phyloP scores from a whole-genome alignment of 2,113 vertebrate species.

The Corvus cornix region DNA sequence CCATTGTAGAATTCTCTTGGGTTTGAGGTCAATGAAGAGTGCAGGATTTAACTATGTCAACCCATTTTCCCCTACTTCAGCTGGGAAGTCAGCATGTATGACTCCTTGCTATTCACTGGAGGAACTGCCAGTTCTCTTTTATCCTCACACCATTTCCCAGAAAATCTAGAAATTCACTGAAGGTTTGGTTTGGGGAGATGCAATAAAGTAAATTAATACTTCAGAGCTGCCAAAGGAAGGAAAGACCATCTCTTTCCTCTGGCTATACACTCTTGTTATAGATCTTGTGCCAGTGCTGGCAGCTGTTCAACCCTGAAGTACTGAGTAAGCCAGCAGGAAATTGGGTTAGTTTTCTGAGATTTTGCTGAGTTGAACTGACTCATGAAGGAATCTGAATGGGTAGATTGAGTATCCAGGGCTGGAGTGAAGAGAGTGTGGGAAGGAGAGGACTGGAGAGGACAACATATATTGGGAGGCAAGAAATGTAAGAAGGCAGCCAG shows the following conservation, averaged over 20 bases:
- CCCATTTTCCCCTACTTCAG: rapidly evolving
- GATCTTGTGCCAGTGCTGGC: background rate
- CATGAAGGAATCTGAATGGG: background rate
- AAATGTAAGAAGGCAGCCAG: background rate
- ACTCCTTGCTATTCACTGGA: background rate
- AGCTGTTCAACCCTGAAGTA: background rate
- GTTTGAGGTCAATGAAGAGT: background rate
- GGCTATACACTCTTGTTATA: background rate
- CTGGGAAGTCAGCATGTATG: background rate
- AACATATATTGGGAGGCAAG: rapidly evolving
- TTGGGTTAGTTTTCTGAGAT: background rate
- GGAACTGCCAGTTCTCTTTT: background rate
- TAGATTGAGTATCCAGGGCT: background rate
- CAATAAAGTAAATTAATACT: background rate
- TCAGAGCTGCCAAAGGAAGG: background rate
- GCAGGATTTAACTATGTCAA: background rate
- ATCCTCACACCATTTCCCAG: background rate
- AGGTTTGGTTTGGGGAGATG: background rate
- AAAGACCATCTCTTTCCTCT: background rate
- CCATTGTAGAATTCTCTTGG: background rate
- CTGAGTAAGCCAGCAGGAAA: background rate
- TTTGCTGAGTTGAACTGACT: background rate
- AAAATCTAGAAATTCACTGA: background rate
- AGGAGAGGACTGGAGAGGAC: background rate
- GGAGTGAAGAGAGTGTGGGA: background rate